Conservation (phyloP, 2,888 invertebrate species). For the Ctenicera cuprea region DNA sequence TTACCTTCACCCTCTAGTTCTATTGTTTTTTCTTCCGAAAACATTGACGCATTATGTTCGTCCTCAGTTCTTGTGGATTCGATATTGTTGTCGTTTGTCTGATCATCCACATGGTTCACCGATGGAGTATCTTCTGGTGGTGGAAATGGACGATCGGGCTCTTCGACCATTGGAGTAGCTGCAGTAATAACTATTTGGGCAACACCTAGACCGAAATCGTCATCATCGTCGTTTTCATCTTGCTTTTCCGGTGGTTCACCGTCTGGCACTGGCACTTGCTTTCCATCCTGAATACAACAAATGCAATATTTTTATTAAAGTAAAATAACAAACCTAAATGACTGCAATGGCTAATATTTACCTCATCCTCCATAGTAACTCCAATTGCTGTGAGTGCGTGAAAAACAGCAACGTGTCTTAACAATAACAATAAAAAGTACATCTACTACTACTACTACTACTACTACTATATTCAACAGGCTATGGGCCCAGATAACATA, state of each 20-base stretch:
- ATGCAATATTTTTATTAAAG: background rate
- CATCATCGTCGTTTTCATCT: constrained; percentile 63
- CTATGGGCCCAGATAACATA: too few relatives aligned
- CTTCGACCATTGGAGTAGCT: constrained; percentile 94
- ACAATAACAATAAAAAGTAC: constrained; percentile 1
- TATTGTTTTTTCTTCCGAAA: constrained; percentile 33
- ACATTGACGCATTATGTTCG: constrained; percentile 50
- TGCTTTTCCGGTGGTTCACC: constrained; percentile 55
- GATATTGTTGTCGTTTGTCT: constrained; percentile 54
- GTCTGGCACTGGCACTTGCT: constrained; percentile 41
- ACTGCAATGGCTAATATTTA: constrained; percentile 56
- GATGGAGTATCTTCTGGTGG: constrained; percentile 73
- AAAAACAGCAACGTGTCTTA: constrained; percentile 37
- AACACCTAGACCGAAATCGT: constrained; percentile 84
- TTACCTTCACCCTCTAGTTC: too few relatives aligned
- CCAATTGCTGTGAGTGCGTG: constrained; percentile 57
- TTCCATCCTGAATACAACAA: constrained; percentile 53
- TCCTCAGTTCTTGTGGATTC: constrained; percentile 56
- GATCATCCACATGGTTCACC: constrained; percentile 61
- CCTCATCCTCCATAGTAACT: constrained; percentile 69
- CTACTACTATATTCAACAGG: too few relatives aligned
- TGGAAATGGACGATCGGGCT: constrained; percentile 87
- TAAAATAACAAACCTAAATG: background rate
- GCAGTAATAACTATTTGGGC: constrained; percentile 95
- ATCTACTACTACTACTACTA: too few relatives aligned